Percentiles rank a stretch among this genome's conserved stretches.
Conservation (phyloP, 2,888 invertebrate species). For the Cosmopolites sordidus region DNA sequence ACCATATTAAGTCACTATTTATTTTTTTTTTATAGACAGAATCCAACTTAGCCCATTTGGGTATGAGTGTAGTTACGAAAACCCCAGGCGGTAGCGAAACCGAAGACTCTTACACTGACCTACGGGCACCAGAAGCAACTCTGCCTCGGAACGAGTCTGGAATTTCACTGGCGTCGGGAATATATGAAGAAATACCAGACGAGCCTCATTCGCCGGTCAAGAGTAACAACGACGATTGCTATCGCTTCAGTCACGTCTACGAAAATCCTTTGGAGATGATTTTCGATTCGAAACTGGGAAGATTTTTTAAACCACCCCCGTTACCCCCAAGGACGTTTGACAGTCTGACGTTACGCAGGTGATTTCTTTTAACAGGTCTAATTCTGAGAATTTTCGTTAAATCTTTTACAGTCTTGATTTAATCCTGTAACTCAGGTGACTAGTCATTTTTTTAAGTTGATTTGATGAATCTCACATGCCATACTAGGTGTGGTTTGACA, state of each 20-base stretch:
- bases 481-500: too few species aligned
- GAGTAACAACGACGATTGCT: background rate
- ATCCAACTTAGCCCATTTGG: slow-evolving; percentile 43
- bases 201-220: slow-evolving; percentile 10
- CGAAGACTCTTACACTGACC: slow-evolving; percentile 43
- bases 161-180: slow-evolving; percentile 58
- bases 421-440: too few species aligned
- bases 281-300: slow-evolving; percentile 35
- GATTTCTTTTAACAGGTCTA: too few species aligned
- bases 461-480: too few species aligned
- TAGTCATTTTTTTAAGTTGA: too few species aligned
- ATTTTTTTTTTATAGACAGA: slow-evolving; percentile 39
- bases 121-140: slow-evolving; percentile 13
- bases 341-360: slow-evolving; percentile 20
- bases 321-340: slow-evolving; percentile 47
- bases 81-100: slow-evolving; percentile 49
- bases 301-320: slow-evolving; percentile 45
- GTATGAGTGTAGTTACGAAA: slow-evolving; percentile 42
- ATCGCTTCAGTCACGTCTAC: slow-evolving; percentile 39
- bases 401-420: too few species aligned
- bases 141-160: slow-evolving; percentile 54
- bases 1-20: too few species aligned
- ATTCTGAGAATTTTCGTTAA: too few species aligned
- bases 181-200: slow-evolving; percentile 66
- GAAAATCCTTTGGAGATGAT: slow-evolving; percentile 48